Evolutionary conservation across 2,797 vertebrate species (phyloP).

Genomic region (Lutjanus campechanus): DNA sequence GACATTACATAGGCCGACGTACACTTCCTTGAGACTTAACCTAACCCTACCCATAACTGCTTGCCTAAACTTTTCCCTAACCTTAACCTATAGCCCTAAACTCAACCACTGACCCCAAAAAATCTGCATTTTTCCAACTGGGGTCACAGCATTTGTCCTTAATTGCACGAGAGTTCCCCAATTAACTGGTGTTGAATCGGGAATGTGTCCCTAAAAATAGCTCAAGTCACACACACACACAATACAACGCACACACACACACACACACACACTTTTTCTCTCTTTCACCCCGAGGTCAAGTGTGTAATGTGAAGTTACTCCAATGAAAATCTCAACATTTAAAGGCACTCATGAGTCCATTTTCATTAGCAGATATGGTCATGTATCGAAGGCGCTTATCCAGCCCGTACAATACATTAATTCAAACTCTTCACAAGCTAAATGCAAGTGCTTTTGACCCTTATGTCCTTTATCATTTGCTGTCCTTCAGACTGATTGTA

Average conservation of each 20-base stretch:
- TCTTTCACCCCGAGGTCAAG: conserved; percentile 53
- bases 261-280: conserved; percentile 1
- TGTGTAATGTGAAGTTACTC: conserved; percentile 37
- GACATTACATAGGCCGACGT: no score
- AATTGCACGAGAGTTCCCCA: no score
- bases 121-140: no score
- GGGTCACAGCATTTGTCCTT: no score
- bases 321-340: conserved; percentile 47
- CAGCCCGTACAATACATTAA: conserved; percentile 14
- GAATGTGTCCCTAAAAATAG: no score
- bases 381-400: conserved; percentile 19
- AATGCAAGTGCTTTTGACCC: conserved; percentile 34
- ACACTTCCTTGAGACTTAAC: no score
- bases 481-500: not conserved
- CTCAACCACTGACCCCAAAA: no score
- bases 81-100: no score
- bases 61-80: no score
- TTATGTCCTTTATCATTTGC: not conserved
- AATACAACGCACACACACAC: conserved; percentile 21
- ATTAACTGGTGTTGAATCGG: no score
- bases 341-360: conserved; percentile 52
- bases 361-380: conserved; percentile 42
- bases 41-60: no score
- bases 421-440: conserved; percentile 26
- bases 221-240: not conserved